These are phyloP conservation scores for Hypena proboscidalis DNA, from an alignment of 2,888 invertebrate genomes.

Conservation along the genomic window DNA sequence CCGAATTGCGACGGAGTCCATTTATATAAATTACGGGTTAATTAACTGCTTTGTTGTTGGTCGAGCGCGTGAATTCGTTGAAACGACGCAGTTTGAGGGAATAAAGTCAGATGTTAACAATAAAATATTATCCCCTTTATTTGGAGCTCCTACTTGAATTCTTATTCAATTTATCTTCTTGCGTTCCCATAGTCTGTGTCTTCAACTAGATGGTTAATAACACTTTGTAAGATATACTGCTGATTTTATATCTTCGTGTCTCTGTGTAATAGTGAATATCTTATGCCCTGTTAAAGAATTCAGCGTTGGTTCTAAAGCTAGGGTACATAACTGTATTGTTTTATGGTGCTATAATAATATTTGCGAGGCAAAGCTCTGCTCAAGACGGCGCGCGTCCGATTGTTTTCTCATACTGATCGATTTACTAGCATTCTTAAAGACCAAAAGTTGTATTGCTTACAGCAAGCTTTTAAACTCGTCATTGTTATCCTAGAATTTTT, in stretches of 20 bases:
- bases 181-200: slow-evolving; percentile 7
- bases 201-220: slow-evolving; percentile 14
- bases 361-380: slow-evolving; percentile 54
- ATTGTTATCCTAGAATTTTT: slow-evolving; percentile 2
- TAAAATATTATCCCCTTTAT: slow-evolving; percentile 58
- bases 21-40: slow-evolving; percentile 77
- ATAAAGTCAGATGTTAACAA: slow-evolving; percentile 54
- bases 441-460: slow-evolving; percentile 7
- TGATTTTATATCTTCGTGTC: slow-evolving; percentile 18
- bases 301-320: slow-evolving; percentile 20
- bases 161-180: slow-evolving; percentile 22
- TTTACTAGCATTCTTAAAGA: slow-evolving; percentile 46
- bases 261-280: slow-evolving; percentile 18
- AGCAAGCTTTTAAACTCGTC: slow-evolving; percentile 7
- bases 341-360: slow-evolving; percentile 67
- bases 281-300: slow-evolving; percentile 26
- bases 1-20: slow-evolving; percentile 66
- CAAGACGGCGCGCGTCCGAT: slow-evolving; percentile 47
- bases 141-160: slow-evolving; percentile 24
- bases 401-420: slow-evolving; percentile 71
- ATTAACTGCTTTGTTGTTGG: slow-evolving; percentile 74
- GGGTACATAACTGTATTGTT: slow-evolving; percentile 62
- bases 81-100: slow-evolving; percentile 62
- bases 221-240: slow-evolving; percentile 23
- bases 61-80: slow-evolving; percentile 67